Base-by-base conservation (phyloP, 2,888 invertebrate species). In the Stenotaenia linearis region DNA sequence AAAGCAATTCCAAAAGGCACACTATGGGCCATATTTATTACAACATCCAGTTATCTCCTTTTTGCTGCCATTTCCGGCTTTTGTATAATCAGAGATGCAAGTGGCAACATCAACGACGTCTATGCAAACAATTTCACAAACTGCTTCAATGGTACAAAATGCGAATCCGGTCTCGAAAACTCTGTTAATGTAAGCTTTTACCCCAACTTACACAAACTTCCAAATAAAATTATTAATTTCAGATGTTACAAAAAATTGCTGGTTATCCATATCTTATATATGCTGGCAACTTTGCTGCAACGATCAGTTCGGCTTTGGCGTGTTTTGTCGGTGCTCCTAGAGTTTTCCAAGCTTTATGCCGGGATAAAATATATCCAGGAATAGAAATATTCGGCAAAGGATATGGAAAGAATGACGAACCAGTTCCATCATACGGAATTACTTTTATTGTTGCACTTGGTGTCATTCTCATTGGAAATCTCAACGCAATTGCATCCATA, bases 231-330 rank as follows among this genome's bases (percentile, higher is more conserved):
- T n/a, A n/a, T 12, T 76, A 1, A n/a, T 23, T 37, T 12, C 80
- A 87, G 86, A 85, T 85, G 50, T 85, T 87, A 84, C 85, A 86
- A 81, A 82, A 86, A 80, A 84, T 86, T 2, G 85, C 88, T 5
- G 88, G 90, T 0, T 96, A 93, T 92, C 93, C 94, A 15, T 95
- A 95, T 0, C 88, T 98, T 25, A 97, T 97, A 84, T 95, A 96
- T 86, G 96, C 94, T 1, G 98, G 98, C 0, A 97, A 98, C 85
- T 98, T 96, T 88, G 97, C 98, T 0, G 98, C 98, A 3, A 98
- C 98, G 0, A 89, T 98, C 9, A 97, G 97, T 75, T 98, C 98
- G 0, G 97, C 98, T 0, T 88, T 98, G 56, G 98, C 98, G 0
- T 96, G 97, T 88, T 89, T 98, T 81, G 90, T 98, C 45, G 96